Conservation (phyloP, 2,113 vertebrate genomes). For the Ctenodactylus gundi region DNA sequence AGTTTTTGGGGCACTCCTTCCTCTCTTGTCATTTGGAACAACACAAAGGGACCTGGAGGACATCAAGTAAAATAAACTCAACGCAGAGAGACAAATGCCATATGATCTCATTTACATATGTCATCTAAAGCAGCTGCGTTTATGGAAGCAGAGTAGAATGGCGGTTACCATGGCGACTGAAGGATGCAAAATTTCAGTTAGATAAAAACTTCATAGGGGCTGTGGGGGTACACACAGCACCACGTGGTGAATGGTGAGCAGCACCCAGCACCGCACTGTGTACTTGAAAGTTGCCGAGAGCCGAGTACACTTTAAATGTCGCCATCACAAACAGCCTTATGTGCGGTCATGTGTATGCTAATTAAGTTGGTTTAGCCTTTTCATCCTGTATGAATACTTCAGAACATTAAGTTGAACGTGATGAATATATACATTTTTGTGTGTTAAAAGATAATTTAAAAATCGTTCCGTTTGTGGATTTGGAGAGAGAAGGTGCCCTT, state of each 20-base stretch:
- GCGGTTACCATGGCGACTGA: background rate
- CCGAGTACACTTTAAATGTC: background rate
- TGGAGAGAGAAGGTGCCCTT: background rate
- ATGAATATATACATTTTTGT: background rate
- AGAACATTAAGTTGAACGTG: too few relatives aligned
- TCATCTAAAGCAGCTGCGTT: background rate
- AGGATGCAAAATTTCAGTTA: background rate
- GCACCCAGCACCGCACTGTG: background rate
- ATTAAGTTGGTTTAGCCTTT: background rate
- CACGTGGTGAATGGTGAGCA: too few relatives aligned
- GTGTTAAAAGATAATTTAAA: background rate
- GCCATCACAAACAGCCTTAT: background rate
- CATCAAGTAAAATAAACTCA: background rate
- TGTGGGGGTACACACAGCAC: too few relatives aligned
- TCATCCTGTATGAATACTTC: background rate
- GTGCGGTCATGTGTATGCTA: background rate
- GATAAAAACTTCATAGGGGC: background rate
- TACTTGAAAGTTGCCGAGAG: background rate
- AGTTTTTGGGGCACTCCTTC: too few relatives aligned
- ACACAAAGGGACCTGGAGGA: background rate
- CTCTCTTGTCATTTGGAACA: background rate
- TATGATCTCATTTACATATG: background rate
- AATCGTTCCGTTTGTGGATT: too few relatives aligned
- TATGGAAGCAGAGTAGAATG: background rate
- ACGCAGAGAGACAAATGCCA: background rate